phyloP scores from a whole-genome alignment of 2,797 vertebrate genomes.

The Platyrinchus mystaceus region DNA sequence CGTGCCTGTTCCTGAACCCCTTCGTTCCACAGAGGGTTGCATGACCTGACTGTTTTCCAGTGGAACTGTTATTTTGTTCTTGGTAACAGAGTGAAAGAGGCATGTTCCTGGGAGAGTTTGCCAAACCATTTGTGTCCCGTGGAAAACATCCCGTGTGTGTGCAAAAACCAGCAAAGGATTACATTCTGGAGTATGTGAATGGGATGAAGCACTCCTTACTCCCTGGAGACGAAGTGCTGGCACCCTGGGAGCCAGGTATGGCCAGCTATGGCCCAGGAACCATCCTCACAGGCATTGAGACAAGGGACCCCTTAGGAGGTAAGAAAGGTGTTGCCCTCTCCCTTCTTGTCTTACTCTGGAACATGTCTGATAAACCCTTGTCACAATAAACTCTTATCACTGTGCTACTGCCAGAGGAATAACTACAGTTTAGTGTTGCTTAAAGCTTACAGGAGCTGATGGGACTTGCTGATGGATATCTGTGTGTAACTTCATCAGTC shows the following conservation, averaged over 20 bases:
- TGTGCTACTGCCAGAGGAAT: background rate
- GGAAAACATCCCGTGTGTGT: constrained; percentile 1
- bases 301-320: constrained; percentile 75
- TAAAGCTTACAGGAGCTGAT: background rate
- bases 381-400: background rate
- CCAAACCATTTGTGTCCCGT: constrained; percentile 31
- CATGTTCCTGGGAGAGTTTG: constrained; percentile 82
- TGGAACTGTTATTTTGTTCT: constrained; percentile 12
- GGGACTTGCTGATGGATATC: background rate
- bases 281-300: constrained; percentile 72
- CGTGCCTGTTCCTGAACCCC: too few species aligned
- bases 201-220: constrained; percentile 60
- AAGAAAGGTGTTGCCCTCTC: background rate
- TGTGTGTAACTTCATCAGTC: background rate
- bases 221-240: constrained; percentile 84
- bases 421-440: background rate
- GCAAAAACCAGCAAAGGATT: constrained; percentile 70
- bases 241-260: constrained; percentile 79
- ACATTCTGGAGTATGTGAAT: constrained; percentile 75
- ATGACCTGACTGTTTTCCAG: background rate
- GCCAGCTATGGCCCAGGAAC: constrained; percentile 82
- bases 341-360: background rate
- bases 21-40: background rate
- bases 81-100: constrained; percentile 68
- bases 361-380: background rate